Evolutionary conservation across 1,140 invertebrate species (phyloP).

Genomic region (Hydropsyche tenuis): DNA sequence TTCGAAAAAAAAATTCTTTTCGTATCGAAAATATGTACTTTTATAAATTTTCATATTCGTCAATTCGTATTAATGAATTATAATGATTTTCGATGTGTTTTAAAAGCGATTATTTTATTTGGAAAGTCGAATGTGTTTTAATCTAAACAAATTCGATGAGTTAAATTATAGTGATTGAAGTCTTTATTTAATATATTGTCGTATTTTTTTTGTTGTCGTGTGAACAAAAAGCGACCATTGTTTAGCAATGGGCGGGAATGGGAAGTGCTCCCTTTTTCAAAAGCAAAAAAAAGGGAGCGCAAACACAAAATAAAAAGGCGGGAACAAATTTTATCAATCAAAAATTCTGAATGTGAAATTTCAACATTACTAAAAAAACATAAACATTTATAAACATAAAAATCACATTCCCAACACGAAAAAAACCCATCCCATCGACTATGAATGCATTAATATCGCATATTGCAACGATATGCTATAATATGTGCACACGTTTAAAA

Average conservation of each 20-base stretch:
- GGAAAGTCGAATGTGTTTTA: neutral
- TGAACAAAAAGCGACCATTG: slow-evolving; percentile 9
- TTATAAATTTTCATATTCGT: too few species aligned
- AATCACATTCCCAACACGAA: slow-evolving; percentile 58
- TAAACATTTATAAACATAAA: neutral
- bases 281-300: neutral
- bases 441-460: slow-evolving; percentile 63
- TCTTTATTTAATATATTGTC: neutral
- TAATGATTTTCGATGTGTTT: too few species aligned
- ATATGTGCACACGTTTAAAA: slow-evolving; percentile 55
- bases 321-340: slow-evolving; percentile 10
- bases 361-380: neutral
- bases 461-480: slow-evolving; percentile 63
- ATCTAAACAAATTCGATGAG: neutral
- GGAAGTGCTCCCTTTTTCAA: slow-evolving; percentile 9
- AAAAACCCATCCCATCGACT: slow-evolving; percentile 60
- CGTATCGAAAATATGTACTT: too few species aligned
- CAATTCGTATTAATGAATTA: too few species aligned
- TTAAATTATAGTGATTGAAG: slow-evolving; percentile 28
- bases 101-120: too few species aligned
- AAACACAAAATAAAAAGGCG: slow-evolving; percentile 1
- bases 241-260: neutral
- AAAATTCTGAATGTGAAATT: neutral
- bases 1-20: neutral
- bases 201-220: slow-evolving; percentile 12